Percentiles rank a stretch among this genome's conserved stretches.
Conservation (phyloP, 2,113 vertebrate genomes). For the Gorsachius goisagi region DNA sequence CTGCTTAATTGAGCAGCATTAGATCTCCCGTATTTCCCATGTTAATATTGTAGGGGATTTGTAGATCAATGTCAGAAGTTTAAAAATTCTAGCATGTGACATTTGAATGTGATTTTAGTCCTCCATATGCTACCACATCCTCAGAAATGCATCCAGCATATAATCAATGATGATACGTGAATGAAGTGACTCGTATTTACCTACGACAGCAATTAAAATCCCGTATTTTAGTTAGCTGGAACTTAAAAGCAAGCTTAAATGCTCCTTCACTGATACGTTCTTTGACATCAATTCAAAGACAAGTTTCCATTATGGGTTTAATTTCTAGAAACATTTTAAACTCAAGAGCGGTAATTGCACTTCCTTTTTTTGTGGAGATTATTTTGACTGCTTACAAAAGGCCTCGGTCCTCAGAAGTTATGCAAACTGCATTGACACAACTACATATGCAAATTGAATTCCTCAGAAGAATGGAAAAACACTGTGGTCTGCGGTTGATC, state of each 20-base stretch:
- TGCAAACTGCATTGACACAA: constrained; percentile 44
- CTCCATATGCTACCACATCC: neutral
- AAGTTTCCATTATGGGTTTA: rapidly evolving
- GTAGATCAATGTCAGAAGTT: neutral
- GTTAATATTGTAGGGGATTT: neutral
- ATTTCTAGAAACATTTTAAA: constrained; percentile 7
- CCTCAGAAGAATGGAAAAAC: constrained; percentile 77
- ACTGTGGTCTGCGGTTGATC: constrained; percentile 74
- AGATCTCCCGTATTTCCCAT: neutral
- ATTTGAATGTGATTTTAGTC: neutral
- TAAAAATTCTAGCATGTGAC: neutral
- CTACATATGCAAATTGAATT: constrained; percentile 58
- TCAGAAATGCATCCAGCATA: neutral
- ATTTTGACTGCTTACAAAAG: neutral
- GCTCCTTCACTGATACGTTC: neutral
- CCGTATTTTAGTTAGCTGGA: neutral
- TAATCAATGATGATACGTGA: neutral
- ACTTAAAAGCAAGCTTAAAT: neutral
- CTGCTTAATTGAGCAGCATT: neutral
- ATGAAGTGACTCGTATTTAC: neutral
- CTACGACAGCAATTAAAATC: neutral
- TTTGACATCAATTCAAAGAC: neutral
- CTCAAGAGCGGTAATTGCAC: neutral
- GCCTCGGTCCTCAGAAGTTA: constrained; percentile 39
- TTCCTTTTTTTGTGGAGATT: neutral